A percentile compares a stretch with the other conserved stretches of the same genome.
Conservation (phyloP, 1,140 invertebrate species). For the Drosophila prosaltans region DNA sequence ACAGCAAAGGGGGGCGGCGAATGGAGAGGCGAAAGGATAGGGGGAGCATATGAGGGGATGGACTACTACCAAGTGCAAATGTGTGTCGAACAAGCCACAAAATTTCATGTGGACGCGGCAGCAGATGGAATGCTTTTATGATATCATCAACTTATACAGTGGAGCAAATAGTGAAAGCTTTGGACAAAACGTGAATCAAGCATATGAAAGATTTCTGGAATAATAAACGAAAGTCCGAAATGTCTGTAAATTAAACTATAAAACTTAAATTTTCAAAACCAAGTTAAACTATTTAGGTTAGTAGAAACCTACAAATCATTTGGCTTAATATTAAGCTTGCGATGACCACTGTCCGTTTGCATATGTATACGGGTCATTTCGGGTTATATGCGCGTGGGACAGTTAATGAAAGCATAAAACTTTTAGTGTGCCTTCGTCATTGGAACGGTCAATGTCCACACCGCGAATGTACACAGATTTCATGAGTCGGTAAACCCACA, state of each 20-base stretch:
- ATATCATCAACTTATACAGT: conserved; percentile 38
- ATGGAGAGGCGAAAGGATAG: too few relatives aligned
- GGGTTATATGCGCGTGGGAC: conserved; percentile 54
- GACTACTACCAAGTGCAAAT: conserved; percentile 56
- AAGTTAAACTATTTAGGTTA: not conserved
- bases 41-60: not conserved
- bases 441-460: conserved; percentile 32
- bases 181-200: not conserved
- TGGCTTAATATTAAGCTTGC: conserved; percentile 18
- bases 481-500: conserved; percentile 43
- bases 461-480: conserved; percentile 60
- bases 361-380: conserved; percentile 66
- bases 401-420: conserved; percentile 81
- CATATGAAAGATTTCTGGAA: not conserved
- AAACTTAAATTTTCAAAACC: too few relatives aligned
- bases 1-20: not conserved
- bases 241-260: too few relatives aligned
- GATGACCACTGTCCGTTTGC: conserved; percentile 47
- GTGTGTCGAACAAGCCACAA: conserved; percentile 77
- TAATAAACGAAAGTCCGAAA: too few relatives aligned
- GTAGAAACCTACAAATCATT: not conserved
- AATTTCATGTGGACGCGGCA: conserved; percentile 66
- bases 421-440: conserved; percentile 66
- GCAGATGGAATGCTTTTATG: conserved; percentile 53
- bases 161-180: not conserved